Base-by-base conservation (phyloP, 2,797 vertebrate species). In the Leptatherina wallacei region DNA sequence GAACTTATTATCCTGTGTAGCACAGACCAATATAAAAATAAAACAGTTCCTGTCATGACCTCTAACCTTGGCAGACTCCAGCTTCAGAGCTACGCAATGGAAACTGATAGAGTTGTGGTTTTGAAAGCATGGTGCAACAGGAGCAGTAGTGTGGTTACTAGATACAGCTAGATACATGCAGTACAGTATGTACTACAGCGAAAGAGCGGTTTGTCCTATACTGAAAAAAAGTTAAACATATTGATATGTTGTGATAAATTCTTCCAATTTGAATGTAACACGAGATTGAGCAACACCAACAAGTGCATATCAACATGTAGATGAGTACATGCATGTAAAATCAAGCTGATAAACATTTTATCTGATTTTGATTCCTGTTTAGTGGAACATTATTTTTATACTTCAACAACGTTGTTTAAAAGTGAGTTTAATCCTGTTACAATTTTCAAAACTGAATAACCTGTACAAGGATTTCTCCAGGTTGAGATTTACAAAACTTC, bases 81-180 rank as follows among this genome's bases (percentile, higher is more conserved):
- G 71, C 73, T 65, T 66, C 18, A 6, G 20, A 71, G 77, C 81
- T 77, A 83, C 82, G 88, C 70, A 91, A 86, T 90, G 92, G 92
- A 93, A 93, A 91, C 85, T 91, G 82, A 85, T 89, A 81, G 82
- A 80, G 82, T 82, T 93, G 92, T 90, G 93, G 93, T 91, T 93
- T 89, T 78, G 82, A 84, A 80, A 85, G 82, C 89, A 87, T 81
- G 85, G 91, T 92, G 90, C 92, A 83, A 82, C 86, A 89, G 85
- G 88, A 90, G 88, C 91, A 89, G 87, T 89, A 66, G 55, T 94
- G 94, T 82, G 93, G 94, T 94, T 89, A 91, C 73, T 47, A 73
- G 86, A 84, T 82, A 85, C 83, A 90, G 84, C 83, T 83, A 80
- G 49, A 83, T 84, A 83, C 78, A 86, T 73, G 80, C 82, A 83